A percentile compares a stretch with the other conserved stretches of the same genome.
Evolutionary conservation across 2,888 invertebrate species (phyloP).

Genomic region (Napeogenes sylphis): DNA sequence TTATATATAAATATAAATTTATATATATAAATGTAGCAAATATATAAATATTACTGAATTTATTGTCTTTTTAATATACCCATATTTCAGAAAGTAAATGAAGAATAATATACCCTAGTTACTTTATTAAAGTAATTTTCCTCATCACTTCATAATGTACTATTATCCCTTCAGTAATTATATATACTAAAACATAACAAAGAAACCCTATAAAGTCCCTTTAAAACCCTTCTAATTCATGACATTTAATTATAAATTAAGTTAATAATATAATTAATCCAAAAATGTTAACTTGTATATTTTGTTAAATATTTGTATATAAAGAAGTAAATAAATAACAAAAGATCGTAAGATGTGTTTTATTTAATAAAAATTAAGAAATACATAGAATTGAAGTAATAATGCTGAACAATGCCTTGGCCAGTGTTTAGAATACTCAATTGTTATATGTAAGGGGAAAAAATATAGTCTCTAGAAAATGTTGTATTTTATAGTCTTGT

Average conservation of each 20-base stretch:
- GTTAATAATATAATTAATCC: background rate
- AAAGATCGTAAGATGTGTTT: slow-evolving; percentile 26
- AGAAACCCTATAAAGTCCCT: too few relatives aligned
- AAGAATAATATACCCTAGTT: too few relatives aligned
- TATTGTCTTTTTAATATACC: background rate
- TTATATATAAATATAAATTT: slow-evolving; percentile 1
- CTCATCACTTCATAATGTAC: too few relatives aligned
- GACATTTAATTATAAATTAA: background rate
- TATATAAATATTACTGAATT: background rate
- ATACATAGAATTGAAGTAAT: slow-evolving; percentile 16
- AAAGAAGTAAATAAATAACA: slow-evolving; percentile 27
- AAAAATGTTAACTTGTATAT: slow-evolving; percentile 16
- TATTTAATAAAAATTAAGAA: slow-evolving; percentile 24
- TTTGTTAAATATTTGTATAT: slow-evolving; percentile 1
- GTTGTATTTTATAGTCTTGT: too few relatives aligned
- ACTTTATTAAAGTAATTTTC: too few relatives aligned
- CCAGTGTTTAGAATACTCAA: slow-evolving; percentile 47
- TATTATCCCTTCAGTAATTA: too few relatives aligned
- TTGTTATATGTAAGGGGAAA: slow-evolving; percentile 1
- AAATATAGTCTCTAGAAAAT: background rate
- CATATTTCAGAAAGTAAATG: too few relatives aligned
- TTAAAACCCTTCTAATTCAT: background rate
- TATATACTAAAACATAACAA: too few relatives aligned
- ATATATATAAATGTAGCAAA: background rate
- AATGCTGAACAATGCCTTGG: slow-evolving; percentile 45